Percentiles rank a stretch among this genome's conserved stretches.
phyloP scores from a whole-genome alignment of 2,797 vertebrate species.

The Myotis pilosus region DNA sequence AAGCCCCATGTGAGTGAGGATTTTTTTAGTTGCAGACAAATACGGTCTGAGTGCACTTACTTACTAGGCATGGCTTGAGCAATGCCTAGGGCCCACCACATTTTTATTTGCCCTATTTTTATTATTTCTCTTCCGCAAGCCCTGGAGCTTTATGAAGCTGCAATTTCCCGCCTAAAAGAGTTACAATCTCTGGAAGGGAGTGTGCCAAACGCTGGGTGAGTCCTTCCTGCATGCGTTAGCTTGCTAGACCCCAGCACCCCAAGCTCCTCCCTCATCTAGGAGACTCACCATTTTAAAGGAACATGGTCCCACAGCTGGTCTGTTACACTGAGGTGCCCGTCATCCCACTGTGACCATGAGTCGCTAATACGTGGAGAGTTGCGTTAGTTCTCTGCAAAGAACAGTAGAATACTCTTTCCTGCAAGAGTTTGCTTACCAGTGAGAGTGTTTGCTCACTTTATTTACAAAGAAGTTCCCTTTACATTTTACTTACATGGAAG shows the following conservation, averaged over 20 bases:
- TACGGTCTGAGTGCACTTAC: background rate
- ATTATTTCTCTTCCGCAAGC: background rate
- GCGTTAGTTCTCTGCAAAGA: background rate
- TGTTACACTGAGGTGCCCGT: accelerated
- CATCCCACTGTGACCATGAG: background rate
- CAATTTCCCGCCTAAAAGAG: background rate
- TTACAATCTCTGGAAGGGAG: background rate
- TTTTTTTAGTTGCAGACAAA: background rate
- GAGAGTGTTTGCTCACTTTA: background rate
- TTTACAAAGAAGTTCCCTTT: background rate
- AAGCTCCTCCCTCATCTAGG: background rate
- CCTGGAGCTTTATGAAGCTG: background rate
- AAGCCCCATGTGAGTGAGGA: background rate
- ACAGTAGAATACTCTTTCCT: background rate
- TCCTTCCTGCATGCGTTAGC: accelerated
- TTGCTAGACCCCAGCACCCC: background rate
- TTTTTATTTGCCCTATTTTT: background rate
- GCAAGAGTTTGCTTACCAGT: background rate
- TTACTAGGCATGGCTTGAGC: background rate
- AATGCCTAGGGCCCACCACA: background rate
- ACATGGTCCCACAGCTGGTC: background rate
- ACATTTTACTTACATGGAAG: background rate
- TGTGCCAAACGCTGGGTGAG: background rate
- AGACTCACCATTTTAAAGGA: background rate
- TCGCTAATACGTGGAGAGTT: background rate